A percentile compares a stretch with the other conserved stretches of the same genome.
Conservation (phyloP, 2,797 vertebrate genomes). For the Tamandua tetradactyla region DNA sequence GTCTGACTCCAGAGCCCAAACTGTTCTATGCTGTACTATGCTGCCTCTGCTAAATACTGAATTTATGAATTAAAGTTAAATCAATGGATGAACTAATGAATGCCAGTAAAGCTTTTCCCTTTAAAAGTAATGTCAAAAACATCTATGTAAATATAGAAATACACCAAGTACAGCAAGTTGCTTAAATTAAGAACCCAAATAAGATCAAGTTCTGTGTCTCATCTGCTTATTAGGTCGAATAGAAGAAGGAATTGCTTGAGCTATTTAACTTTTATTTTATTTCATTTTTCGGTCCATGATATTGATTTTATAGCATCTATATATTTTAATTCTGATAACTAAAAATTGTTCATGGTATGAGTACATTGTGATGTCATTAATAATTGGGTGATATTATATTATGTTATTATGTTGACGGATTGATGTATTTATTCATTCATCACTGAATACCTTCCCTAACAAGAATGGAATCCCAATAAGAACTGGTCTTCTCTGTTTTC, state of each 20-base stretch:
- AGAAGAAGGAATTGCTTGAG: neutral
- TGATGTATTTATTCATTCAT: neutral
- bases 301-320: neutral
- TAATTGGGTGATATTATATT: neutral
- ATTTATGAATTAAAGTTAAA: neutral
- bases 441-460: neutral
- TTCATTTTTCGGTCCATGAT: neutral
- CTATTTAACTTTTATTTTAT: neutral
- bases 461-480: constrained; percentile 8
- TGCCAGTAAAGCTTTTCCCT: neutral
- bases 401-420: neutral
- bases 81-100: neutral
- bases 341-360: neutral
- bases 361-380: neutral
- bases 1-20: neutral
- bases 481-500: neutral
- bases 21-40: neutral
- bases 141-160: neutral
- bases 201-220: neutral
- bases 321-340: neutral
- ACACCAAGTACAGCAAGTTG: neutral
- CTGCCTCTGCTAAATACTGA: neutral
- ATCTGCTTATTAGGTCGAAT: neutral
- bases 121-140: neutral
- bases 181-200: constrained; percentile 4